Evolutionary conservation across 2,888 invertebrate genomes (phyloP), one percentile per base, ranked within the genome.

Genomic region (Drosophila macrospina): DNA sequence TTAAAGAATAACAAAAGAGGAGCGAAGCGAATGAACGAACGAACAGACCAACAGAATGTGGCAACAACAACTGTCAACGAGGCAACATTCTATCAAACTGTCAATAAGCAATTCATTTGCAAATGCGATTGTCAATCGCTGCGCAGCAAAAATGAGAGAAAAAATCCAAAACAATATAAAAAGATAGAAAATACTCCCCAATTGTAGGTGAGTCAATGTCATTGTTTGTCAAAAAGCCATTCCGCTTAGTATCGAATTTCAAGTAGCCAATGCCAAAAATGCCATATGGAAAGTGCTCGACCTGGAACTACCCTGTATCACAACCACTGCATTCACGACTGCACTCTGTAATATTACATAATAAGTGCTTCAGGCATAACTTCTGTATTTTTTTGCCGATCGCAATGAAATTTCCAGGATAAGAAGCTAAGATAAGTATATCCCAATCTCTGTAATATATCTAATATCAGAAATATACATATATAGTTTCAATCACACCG

Each of bases 91-190:
- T 80, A 86, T 86, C 89, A 88, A 86, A 85, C 87, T 86, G 86
- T 86, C 86, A 86, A 86, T 86, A 88, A 88, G 87, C 87, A 84
- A 86, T 88, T 86, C 89, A 86, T 88, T 86, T 86, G 87, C 89
- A 84, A 88, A 85, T 86, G 81, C 70, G 70, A 68, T 69, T 68
- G 70, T 74, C 82, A 62, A 66, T 66, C 71, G 65, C 52, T 74
- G 69, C 57, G 65, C 52, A 78, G 69, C 57, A 41, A 52, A 61
- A 32, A 66, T 42, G 34, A 50, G 11, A 62, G 51, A 59, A 52
- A 70, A 67, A 48, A 11, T n/a, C 16, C 51, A 28, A 37, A 41
- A 39, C 28, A 37, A 65, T 55, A 63, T 50, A 36, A 56, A 66
- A 24, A 41, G n/a, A n/a, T 30, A 59, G 62, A 34, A 57, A 73